Conservation (phyloP, 1,140 invertebrate species). For the Cherax quadricarinatus region DNA sequence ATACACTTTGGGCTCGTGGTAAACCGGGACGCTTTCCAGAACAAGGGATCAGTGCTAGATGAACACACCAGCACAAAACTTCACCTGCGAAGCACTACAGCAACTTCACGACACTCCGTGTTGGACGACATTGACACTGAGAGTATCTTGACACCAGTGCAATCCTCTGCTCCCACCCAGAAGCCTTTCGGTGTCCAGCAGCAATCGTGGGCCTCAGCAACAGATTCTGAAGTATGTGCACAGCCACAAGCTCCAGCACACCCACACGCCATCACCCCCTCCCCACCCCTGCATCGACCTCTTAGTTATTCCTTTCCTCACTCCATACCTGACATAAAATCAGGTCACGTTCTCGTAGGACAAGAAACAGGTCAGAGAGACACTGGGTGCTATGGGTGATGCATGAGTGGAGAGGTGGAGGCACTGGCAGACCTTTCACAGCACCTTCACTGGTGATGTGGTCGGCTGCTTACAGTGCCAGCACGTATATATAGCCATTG, state of each 20-base stretch:
- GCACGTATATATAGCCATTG: constrained; percentile 14
- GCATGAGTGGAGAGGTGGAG: constrained; percentile 15
- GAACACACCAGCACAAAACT: constrained; percentile 8
- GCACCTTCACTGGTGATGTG: not conserved
- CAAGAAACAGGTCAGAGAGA: no score
- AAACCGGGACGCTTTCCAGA: constrained; percentile 31
- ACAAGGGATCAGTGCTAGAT: not conserved
- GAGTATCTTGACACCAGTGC: not conserved
- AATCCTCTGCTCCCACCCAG: not conserved
- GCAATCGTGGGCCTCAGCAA: constrained; percentile 9
- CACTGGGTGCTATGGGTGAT: not conserved
- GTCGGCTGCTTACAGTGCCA: constrained; percentile 10
- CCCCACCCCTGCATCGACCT: constrained; percentile 28
- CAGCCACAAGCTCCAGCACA: constrained; percentile 5
- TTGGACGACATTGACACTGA: constrained; percentile 6
- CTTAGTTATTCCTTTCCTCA: not conserved
- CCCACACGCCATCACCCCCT: constrained; percentile 7
- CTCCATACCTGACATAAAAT: not conserved
- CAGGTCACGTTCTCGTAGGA: no score
- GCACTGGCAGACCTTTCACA: not conserved
- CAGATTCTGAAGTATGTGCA: constrained; percentile 15
- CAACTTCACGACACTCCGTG: not conserved
- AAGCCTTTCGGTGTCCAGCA: constrained; percentile 3
- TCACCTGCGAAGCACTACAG: not conserved
- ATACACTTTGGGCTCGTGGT: not conserved